Percentiles rank a stretch among this genome's conserved stretches.
Evolutionary conservation across 2,113 vertebrate genomes (phyloP).

Genomic region (Lanius ludovicianus): DNA sequence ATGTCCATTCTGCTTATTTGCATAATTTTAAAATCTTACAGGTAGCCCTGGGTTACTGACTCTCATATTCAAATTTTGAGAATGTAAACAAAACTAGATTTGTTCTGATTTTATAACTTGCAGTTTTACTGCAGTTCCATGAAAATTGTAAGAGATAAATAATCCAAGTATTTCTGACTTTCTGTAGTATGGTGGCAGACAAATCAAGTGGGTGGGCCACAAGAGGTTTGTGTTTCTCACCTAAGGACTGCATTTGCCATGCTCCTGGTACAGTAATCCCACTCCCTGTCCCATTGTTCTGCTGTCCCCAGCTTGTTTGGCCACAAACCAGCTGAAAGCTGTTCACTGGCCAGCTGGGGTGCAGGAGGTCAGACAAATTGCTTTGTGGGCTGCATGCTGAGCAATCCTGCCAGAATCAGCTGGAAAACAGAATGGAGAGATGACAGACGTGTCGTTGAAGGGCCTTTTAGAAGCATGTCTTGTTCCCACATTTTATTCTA

Average conservation of each 20-base stretch:
- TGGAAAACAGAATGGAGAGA: background rate
- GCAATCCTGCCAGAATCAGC: slow-evolving; percentile 7
- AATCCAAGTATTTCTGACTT: background rate
- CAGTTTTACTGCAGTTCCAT: background rate
- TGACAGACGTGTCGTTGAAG: background rate
- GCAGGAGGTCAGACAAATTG: background rate
- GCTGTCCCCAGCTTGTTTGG: background rate
- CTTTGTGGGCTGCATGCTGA: background rate
- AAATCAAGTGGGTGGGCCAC: background rate
- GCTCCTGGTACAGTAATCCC: background rate
- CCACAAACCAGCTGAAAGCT: background rate
- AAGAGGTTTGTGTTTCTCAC: background rate
- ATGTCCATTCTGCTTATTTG: background rate
- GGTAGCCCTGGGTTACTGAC: background rate
- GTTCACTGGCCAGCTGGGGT: background rate
- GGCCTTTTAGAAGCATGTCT: background rate
- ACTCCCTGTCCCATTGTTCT: background rate
- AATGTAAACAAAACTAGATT: background rate
- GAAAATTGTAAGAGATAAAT: background rate
- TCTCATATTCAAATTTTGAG: background rate
- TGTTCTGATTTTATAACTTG: background rate
- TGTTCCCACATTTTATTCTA: rapidly evolving
- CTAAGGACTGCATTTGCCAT: background rate
- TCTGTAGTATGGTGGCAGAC: background rate
- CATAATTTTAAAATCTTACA: background rate